phyloP scores from a whole-genome alignment of 2,113 vertebrate species.

The Columba livia region DNA sequence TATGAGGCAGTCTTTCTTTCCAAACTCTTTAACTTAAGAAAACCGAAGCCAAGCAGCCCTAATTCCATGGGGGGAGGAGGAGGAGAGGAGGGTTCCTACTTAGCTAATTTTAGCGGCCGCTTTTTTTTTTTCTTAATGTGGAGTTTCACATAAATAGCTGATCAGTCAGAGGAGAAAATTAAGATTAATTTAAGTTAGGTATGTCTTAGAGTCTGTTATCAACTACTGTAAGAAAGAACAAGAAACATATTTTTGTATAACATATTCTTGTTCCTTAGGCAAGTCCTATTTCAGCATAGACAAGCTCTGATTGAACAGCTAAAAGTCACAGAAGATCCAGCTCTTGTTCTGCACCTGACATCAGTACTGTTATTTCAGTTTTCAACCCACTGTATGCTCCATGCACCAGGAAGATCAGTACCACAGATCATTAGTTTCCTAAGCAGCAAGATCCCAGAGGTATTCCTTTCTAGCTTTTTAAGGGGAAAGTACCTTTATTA shows the following conservation, averaged over 20 bases:
- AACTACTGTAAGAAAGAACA: neutral
- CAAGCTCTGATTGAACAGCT: constrained; percentile 91
- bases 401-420: constrained; percentile 94
- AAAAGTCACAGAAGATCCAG: constrained; percentile 89
- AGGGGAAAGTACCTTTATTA: neutral
- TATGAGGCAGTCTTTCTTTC: neutral
- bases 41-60: neutral
- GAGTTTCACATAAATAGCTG: neutral
- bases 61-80: neutral
- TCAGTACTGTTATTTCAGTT: constrained; percentile 91
- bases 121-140: neutral
- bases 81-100: neutral
- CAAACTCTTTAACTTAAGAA: neutral
- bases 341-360: constrained; percentile 90
- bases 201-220: neutral
- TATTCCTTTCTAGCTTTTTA: constrained; percentile 56
- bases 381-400: constrained; percentile 89
- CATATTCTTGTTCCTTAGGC: constrained; percentile 73
- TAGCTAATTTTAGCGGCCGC: neutral
- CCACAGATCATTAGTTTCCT: constrained; percentile 90
- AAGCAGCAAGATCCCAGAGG: constrained; percentile 83
- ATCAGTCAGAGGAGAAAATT: neutral
- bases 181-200: neutral
- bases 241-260: neutral
- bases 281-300: constrained; percentile 89